These are phyloP conservation scores for zebrafish (Danio rerio) DNA, from an alignment of 2,113 vertebrate species.

Conservation along the genomic window DNA sequence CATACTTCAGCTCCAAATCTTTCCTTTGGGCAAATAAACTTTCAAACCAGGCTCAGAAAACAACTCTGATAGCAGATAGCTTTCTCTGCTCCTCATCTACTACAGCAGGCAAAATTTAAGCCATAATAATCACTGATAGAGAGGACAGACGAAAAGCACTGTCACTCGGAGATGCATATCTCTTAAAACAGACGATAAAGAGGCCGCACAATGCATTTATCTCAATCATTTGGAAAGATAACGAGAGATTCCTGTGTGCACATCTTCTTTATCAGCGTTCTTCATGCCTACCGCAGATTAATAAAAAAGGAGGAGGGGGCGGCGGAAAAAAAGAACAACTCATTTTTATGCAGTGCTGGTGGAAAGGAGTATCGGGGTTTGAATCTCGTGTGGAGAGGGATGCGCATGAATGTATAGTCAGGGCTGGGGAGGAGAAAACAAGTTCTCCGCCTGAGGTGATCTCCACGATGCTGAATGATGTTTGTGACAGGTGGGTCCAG, in stretches of 20 bases:
- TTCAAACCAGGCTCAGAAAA: constrained; percentile 32
- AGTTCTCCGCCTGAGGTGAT: constrained; percentile 45
- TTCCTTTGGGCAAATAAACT: constrained; percentile 41
- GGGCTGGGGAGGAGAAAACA: constrained; percentile 42
- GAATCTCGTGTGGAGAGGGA: constrained; percentile 8
- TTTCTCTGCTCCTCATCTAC: constrained; percentile 27
- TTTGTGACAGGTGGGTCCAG: constrained; percentile 49
- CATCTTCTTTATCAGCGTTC: constrained; percentile 12
- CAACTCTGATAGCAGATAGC: constrained; percentile 15
- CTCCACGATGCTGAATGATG: constrained; percentile 35
- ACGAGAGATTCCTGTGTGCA: constrained; percentile 24
- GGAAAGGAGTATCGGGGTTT: constrained; percentile 23
- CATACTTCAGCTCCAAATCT: constrained; percentile 26
- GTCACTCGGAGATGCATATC: constrained; percentile 46
- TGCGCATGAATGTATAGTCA: background rate
- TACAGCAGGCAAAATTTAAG: background rate
- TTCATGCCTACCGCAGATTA: constrained; percentile 26
- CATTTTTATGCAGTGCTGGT: constrained; percentile 18
- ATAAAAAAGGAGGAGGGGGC: background rate
- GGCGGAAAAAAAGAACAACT: background rate
- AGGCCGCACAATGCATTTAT: constrained; percentile 49
- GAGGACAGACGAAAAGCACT: constrained; percentile 49
- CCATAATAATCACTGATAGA: constrained; percentile 48
- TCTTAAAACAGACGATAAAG: constrained; percentile 47
- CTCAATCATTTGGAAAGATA: constrained; percentile 48